These are phyloP conservation scores for Ectropis grisescens DNA, from an alignment of 1,140 invertebrate genomes.

Conservation along the genomic window DNA sequence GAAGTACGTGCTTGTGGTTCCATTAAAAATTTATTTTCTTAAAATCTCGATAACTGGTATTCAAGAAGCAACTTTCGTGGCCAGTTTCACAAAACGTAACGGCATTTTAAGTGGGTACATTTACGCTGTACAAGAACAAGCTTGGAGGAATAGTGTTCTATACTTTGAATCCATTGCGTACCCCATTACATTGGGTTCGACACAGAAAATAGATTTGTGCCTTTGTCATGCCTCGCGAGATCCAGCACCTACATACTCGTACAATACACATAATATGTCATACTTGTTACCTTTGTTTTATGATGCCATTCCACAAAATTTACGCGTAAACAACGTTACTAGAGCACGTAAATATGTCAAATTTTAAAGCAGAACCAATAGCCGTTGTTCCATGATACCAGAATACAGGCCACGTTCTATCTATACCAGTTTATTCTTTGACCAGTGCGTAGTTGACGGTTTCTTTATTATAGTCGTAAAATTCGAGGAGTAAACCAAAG, in stretches of 20 bases:
- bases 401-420: conserved; percentile 40
- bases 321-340: conserved; percentile 15
- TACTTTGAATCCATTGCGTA: no score
- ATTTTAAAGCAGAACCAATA: conserved; percentile 28
- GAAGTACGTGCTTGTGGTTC: no score
- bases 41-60: no score
- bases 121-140: conserved; percentile 2
- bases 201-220: no score
- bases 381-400: conserved; percentile 29
- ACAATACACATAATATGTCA: no score
- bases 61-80: background rate
- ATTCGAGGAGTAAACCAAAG: conserved; percentile 37
- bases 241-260: background rate
- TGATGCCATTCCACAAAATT: background rate
- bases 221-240: background rate
- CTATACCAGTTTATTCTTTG: conserved; percentile 32
- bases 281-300: no score
- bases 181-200: no score
- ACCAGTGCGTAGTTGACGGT: conserved; percentile 50
- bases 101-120: conserved; percentile 16
- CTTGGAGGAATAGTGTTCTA: background rate
- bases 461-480: conserved; percentile 67
- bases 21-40: no score
- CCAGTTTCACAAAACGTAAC: conserved; percentile 18
- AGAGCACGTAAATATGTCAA: conserved; percentile 32